Base-by-base conservation (phyloP, 2,888 invertebrate species). In the Ctenicera cuprea region DNA sequence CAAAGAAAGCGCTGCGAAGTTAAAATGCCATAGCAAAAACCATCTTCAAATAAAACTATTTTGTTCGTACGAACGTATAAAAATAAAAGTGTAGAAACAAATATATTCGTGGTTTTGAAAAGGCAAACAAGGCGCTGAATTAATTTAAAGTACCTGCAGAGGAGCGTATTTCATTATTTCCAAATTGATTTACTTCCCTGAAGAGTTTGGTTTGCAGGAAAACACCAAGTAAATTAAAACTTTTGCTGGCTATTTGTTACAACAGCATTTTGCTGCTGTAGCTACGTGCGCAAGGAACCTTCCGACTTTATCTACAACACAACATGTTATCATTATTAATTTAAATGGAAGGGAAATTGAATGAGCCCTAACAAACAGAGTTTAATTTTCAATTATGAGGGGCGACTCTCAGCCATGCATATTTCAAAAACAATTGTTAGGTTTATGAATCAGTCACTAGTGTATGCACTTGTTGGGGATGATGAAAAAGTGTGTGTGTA, bases 341-440 rank as follows among this genome's bases (percentile, higher is more conserved):
- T 70, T 70, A 70, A 70, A 67, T 48, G 33, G 37, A 41, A 48
- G 70, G 63, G 48, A 54, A 63, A 45, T 70, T 54, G 37, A 63
- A 45, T 22, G 45, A 52, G 30, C 62, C 62, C 41, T 63, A 63
- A 70, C 70, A 70, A 70, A 70, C 50, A 54, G 63, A 63, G 63
- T 70, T 69, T 70, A 70, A 70, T 70, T 70, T 70, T 70, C 70
- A 70, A 70, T 70, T 70, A 70, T 26, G 20, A 63, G 33, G 70
- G 70, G 70, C 50, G 61, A 62, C 30, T 70, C 43, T 50, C 70
- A 54, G 16, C 41, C 63, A 70, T 70, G 70, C 70, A 70, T 63
- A 70, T 70, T 70, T 70, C 52, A 68, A 68, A 68, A 68, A 59
- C 50, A 68, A 61, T 68, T 68, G 45, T 43, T 33, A 20, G 16